Base-by-base conservation (phyloP, 1,140 invertebrate genomes). In the Globodera ellingtonae region DNA sequence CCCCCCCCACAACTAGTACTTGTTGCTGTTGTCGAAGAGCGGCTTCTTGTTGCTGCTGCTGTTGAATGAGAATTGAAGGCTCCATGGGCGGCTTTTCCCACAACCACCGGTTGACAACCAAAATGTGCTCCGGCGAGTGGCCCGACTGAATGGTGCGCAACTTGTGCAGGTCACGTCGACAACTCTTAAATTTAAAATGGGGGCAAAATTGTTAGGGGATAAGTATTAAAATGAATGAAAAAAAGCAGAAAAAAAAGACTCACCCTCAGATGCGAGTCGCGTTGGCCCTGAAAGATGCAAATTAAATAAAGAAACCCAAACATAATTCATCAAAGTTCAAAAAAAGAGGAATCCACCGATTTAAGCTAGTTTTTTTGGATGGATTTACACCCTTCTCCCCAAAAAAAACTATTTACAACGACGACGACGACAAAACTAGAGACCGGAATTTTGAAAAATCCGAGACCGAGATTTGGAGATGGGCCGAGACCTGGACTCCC, bases 41-140 rank as follows among this genome's bases (percentile, higher is more conserved):
- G 21, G 76, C 78, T 70, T 80, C 44, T 52, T 80, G 79, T 10
- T 79, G 79, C 24, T 65, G 77, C 35, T 80, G 79, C 46, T 84
- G 83, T 79, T 82, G 81, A 10, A 24, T 46, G 8, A 84, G 47
- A 82, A 84, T 84, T 24, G 70, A 79, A 0, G 85, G 84, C 10
- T 85, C 84, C 6, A 78, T 24, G 6, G 84, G 85, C 35, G 84
- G 84, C 73, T 84, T 83, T 47, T 85, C 62, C 84, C 84, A 85
- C 4, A 85, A 79, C 84, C 84, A 85, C 15, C 85, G 83, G 59
- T 86, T 85, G 24, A 85, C 79, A 6, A 81, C 48, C 10, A 72
- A 71, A n/a, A 83, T 82, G n/a, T 86, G 56, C 13, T 85, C 84
- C 4, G 73, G 62, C 15, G 77, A 59, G n/a, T 24, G 50, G 6